Conservation (phyloP, 1,140 invertebrate species). For the Dendrolimus kikuchii region DNA sequence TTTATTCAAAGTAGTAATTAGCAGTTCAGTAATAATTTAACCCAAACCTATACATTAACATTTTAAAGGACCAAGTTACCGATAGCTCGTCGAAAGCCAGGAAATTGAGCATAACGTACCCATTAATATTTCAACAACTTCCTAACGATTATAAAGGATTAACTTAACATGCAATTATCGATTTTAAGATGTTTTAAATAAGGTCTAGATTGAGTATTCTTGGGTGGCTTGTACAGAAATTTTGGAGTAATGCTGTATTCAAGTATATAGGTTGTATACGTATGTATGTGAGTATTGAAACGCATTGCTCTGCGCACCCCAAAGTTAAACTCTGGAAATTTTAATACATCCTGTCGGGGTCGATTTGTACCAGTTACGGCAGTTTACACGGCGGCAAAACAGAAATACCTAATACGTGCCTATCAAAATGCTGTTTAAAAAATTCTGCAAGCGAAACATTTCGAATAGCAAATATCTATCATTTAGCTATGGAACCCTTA, state of each 20-base stretch:
- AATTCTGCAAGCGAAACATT: too few species aligned
- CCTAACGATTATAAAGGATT: conserved; percentile 37
- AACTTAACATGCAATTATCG: conserved; percentile 14
- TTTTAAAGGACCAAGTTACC: conserved; percentile 46
- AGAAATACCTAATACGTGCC: too few species aligned
- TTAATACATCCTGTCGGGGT: conserved; percentile 42
- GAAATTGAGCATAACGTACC: conserved; percentile 59
- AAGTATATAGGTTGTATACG: conserved; percentile 14
- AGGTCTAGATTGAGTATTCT: conserved; percentile 15
- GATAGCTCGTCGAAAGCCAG: conserved; percentile 52
- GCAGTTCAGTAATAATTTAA: conserved; percentile 12
- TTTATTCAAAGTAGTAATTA: conserved; percentile 18
- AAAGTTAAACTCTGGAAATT: conserved; percentile 48
- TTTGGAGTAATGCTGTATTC: conserved; percentile 13
- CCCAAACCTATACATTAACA: conserved; percentile 32
- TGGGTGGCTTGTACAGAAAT: conserved; percentile 13
- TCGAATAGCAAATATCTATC: too few species aligned
- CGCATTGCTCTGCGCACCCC: conserved; percentile 42
- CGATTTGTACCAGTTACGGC: conserved; percentile 4
- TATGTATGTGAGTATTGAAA: conserved; percentile 30
- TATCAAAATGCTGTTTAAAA: too few species aligned
- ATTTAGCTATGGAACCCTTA: too few species aligned
- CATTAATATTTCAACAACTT: conserved; percentile 63
- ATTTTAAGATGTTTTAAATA: conserved; percentile 18
- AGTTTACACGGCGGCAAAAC: conserved; percentile 12